Conservation (phyloP, 2,888 invertebrate species). For the Tricholauxania praeusta region DNA sequence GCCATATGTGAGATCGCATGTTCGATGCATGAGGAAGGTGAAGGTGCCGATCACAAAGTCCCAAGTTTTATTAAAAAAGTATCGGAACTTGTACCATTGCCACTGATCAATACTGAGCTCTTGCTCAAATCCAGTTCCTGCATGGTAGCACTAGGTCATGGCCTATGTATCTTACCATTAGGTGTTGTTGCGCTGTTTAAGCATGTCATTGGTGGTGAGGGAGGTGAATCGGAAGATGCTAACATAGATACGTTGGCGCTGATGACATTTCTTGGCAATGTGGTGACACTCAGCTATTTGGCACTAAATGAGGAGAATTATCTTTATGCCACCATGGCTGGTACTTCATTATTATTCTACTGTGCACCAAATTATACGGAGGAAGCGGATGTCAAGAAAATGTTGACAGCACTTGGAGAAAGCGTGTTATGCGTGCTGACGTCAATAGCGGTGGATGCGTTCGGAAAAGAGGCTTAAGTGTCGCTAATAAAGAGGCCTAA, state of each 20-base stretch:
- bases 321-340: neutral
- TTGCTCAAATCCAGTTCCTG: slow-evolving; percentile 52
- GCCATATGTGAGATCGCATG: slow-evolving; percentile 56
- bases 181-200: slow-evolving; percentile 32
- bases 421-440: too few relatives aligned
- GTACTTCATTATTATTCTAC: neutral
- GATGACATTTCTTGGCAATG: neutral
- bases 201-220: too few relatives aligned
- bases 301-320: neutral
- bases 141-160: slow-evolving; percentile 37
- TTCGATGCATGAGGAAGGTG: slow-evolving; percentile 24
- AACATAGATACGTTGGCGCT: too few relatives aligned
- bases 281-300: neutral
- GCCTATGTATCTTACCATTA: slow-evolving; percentile 32
- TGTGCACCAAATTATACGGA: too few relatives aligned
- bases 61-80: slow-evolving; percentile 47
- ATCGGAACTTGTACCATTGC: slow-evolving; percentile 57
- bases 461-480: too few relatives aligned
- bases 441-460: too few relatives aligned
- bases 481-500: too few relatives aligned
- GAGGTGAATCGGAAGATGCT: too few relatives aligned
- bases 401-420: too few relatives aligned
- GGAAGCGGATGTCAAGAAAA: too few relatives aligned
- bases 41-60: slow-evolving; percentile 4
- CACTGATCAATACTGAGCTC: slow-evolving; percentile 57